Conservation (phyloP, 2,113 vertebrate species). For the Progne subis region DNA sequence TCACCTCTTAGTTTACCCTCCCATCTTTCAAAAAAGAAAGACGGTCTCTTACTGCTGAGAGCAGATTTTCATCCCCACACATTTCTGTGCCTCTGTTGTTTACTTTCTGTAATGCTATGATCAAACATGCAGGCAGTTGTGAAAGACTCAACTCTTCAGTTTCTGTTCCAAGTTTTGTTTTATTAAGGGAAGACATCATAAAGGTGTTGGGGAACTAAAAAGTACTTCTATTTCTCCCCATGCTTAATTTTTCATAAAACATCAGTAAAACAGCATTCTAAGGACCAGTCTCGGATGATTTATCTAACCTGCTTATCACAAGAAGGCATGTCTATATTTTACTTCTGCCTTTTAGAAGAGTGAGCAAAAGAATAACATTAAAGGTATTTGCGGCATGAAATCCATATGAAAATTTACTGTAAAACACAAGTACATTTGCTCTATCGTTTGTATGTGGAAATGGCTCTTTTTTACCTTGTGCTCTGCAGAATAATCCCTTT, state of each 20-base stretch:
- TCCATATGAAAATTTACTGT: background rate
- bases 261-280: background rate
- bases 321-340: background rate
- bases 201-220: background rate
- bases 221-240: background rate
- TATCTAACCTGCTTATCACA: background rate
- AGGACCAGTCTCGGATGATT: background rate
- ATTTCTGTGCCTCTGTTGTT: background rate
- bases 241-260: background rate
- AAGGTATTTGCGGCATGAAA: background rate
- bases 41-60: background rate
- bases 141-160: background rate
- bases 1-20: background rate
- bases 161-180: background rate
- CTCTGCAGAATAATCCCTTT: background rate
- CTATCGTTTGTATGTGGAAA: background rate
- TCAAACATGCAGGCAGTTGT: background rate
- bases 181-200: background rate
- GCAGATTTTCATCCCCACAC: background rate
- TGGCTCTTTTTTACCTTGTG: background rate
- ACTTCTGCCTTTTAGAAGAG: background rate
- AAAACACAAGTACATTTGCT: background rate
- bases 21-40: background rate
- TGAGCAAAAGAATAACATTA: background rate
- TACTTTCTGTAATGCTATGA: background rate